Evolutionary conservation across 2,113 vertebrate genomes (phyloP).

Genomic region (Tachycineta bicolor): DNA sequence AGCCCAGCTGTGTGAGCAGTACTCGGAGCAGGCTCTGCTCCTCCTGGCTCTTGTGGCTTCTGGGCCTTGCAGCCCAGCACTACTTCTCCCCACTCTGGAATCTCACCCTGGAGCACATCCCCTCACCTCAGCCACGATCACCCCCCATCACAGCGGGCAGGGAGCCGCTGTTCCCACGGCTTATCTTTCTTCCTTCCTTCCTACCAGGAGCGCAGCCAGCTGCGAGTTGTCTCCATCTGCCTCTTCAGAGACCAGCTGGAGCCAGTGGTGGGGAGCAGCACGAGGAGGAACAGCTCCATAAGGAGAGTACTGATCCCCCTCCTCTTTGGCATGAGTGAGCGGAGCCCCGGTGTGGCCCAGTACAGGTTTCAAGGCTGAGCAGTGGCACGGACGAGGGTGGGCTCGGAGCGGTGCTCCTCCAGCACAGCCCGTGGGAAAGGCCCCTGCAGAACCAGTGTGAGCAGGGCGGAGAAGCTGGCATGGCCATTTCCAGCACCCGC

Average conservation of each 20-base stretch:
- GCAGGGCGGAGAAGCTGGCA: neutral
- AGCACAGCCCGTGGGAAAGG: neutral
- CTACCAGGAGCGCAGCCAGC: neutral
- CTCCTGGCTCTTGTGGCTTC: neutral
- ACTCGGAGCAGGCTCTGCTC: accelerated
- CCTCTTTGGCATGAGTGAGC: neutral
- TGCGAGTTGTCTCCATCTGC: neutral
- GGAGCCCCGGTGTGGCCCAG: neutral
- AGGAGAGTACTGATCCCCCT: neutral
- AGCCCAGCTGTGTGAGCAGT: neutral
- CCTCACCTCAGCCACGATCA: neutral
- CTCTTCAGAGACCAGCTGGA: neutral
- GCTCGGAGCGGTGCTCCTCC: neutral
- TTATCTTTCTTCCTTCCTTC: neutral
- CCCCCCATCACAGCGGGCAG: neutral
- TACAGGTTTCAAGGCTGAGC: neutral
- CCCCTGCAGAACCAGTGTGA: neutral
- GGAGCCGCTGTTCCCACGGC: neutral
- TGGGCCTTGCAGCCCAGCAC: neutral
- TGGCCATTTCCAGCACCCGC: neutral
- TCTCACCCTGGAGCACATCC: neutral
- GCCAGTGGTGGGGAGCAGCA: neutral
- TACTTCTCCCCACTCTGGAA: neutral
- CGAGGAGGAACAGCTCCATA: neutral
- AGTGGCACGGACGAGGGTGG: neutral